Conservation (phyloP, 2,797 vertebrate species). For the Bufotes viridis region DNA sequence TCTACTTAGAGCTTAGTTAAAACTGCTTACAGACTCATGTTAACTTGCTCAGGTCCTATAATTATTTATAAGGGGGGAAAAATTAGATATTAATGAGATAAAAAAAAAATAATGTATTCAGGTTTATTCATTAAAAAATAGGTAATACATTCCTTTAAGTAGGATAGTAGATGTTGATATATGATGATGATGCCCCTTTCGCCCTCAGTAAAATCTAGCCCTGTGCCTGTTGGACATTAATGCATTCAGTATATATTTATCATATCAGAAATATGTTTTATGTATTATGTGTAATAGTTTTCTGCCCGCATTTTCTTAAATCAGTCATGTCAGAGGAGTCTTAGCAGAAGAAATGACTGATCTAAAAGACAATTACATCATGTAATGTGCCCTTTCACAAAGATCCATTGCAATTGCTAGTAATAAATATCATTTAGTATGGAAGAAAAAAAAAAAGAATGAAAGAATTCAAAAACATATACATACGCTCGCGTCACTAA, state of each 20-base stretch:
- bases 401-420: constrained; percentile 62
- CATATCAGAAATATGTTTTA: not conserved
- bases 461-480: constrained; percentile 42
- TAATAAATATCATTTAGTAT: constrained; percentile 67
- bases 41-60: too few species aligned
- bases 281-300: not conserved
- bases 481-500: constrained; percentile 13
- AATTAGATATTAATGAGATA: too few species aligned
- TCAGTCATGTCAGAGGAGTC: not conserved
- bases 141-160: too few species aligned
- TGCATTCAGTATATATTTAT: not conserved
- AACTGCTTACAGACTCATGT: too few species aligned
- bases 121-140: too few species aligned
- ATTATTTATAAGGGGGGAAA: too few species aligned
- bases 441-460: constrained; percentile 19
- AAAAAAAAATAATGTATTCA: too few species aligned
- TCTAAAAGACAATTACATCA: constrained; percentile 69
- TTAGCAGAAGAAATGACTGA: constrained; percentile 57
- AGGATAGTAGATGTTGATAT: too few species aligned
- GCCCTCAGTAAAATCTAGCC: too few species aligned
- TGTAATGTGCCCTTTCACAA: constrained; percentile 61
- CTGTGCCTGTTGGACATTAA: not conserved
- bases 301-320: too few species aligned
- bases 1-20: too few species aligned
- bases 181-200: too few species aligned